Evolutionary conservation across 2,797 vertebrate genomes (phyloP).

Genomic region (Vespertilio murinus): DNA sequence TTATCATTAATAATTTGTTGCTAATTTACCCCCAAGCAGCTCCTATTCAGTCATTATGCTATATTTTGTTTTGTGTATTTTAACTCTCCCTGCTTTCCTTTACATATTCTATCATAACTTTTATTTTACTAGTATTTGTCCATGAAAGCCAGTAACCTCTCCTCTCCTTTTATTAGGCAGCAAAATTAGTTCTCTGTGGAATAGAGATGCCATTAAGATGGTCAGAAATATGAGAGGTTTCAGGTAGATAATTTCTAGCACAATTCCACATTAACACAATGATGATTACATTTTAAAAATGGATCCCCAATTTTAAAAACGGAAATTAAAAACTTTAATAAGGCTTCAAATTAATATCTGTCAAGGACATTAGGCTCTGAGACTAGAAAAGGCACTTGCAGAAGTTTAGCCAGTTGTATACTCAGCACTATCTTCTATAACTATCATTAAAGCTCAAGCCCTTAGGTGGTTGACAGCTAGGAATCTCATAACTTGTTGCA

Average conservation of each 20-base stretch:
- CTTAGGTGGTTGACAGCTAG: not conserved
- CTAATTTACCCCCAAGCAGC: constrained; percentile 42
- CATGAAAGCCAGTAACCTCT: not conserved
- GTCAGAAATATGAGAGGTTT: constrained; percentile 44
- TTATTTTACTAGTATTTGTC: not conserved
- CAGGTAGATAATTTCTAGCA: constrained; percentile 36
- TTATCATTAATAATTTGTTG: constrained; percentile 46
- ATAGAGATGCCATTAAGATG: constrained; percentile 17
- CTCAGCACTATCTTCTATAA: not conserved
- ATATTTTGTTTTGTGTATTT: constrained; percentile 47
- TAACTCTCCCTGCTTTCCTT: constrained; percentile 11
- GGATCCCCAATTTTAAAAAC: not conserved
- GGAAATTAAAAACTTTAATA: constrained; percentile 48
- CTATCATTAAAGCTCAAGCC: not conserved
- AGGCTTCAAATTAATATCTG: constrained; percentile 37
- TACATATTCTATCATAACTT: not conserved
- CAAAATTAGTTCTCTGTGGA: constrained; percentile 35
- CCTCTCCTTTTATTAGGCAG: not conserved
- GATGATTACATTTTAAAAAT: constrained; percentile 20
- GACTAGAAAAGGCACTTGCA: not conserved
- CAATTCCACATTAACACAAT: constrained; percentile 10
- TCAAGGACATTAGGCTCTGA: constrained; percentile 5
- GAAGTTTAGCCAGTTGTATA: not conserved
- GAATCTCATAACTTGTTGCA: not conserved
- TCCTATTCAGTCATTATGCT: not conserved